phyloP scores from a whole-genome alignment of 2,797 vertebrate genomes.

The Sebastes cheni region DNA sequence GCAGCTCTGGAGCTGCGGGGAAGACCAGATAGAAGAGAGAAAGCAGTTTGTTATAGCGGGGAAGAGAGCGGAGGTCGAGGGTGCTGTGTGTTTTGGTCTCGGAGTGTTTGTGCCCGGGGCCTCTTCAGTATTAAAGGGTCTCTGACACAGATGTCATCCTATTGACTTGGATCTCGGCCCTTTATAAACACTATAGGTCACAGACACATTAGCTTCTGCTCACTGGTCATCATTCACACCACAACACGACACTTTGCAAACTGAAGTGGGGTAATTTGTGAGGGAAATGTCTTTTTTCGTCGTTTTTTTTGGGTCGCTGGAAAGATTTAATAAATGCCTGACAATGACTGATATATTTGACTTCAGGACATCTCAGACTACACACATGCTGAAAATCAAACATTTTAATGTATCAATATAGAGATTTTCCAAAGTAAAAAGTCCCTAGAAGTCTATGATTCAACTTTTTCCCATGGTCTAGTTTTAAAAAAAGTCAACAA shows the following conservation, averaged over 20 bases:
- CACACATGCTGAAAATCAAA: too few species aligned
- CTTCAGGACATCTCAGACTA: too few species aligned
- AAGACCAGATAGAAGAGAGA: slow-evolving; percentile 17
- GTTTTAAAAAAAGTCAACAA: too few species aligned
- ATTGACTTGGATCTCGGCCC: not conserved
- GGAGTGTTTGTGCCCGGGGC: slow-evolving; percentile 15
- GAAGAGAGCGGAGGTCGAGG: not conserved
- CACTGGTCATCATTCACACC: not conserved
- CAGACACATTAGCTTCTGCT: slow-evolving; percentile 14
- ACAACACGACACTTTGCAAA: not conserved
- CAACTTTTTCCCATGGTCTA: too few species aligned
- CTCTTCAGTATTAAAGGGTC: slow-evolving; percentile 9
- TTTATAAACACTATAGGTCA: slow-evolving; percentile 7
- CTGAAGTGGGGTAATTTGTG: too few species aligned
- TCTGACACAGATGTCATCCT: slow-evolving; percentile 17
- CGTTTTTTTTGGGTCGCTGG: rapidly evolving
- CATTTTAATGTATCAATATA: too few species aligned
- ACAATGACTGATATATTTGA: too few species aligned
- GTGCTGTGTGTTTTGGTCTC: slow-evolving; percentile 4
- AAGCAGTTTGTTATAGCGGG: not conserved
- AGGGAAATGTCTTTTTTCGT: too few species aligned
- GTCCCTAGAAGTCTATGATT: too few species aligned
- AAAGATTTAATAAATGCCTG: too few species aligned
- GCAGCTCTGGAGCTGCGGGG: slow-evolving; percentile 24
- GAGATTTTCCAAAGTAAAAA: too few species aligned